Base-by-base conservation (phyloP, 2,888 invertebrate species). In the Drosophila leonis region DNA sequence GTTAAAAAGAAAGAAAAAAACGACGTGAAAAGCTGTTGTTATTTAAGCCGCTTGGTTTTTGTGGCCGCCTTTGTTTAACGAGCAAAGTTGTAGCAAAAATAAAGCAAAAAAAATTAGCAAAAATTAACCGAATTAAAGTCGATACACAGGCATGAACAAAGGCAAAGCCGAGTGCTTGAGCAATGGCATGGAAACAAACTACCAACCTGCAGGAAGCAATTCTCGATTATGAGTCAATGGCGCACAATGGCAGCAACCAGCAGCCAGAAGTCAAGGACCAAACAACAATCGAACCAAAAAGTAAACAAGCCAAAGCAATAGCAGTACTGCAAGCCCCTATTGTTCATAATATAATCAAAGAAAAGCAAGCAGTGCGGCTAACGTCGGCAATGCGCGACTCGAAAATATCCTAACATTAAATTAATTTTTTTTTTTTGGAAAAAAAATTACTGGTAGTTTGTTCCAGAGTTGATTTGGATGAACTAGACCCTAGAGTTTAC, bases 201-300 rank as follows among this genome's bases (percentile, higher is more conserved):
- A 37, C 41, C 42, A 65, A 56, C 48, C 49, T 24, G 48, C 48
- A 37, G 60, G 49, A 55, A 60, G 39, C 68, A 55, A 60, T 65
- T 60, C 69, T 69, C 68, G 75, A 74, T 78, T 77, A 77, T 78
- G 74, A 78, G 41, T 69, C 74, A 74, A 78, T 78, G 74, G 60
- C 60, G 49, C 42, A 65, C 78, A 78, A 78, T 64, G 49, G 56
- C 39, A 62, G 65, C 49, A 49, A 31, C 49, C 49, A 49, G 49
- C 49, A 49, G 54, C 27, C 31, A n/a, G 48, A 35, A 74, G 63
- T 78, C 74, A 65, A 78, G 73, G 54, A 66, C 69, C 63, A 63
- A 69, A 65, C 48, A 74, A 60, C 76, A 77, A 74, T 76, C 78
- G 60, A 65, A 69, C 49, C 69, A 69, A 63, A 63, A 63, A 20